Evolutionary conservation across 92 coral and sea anemone species (phyloP).

Genomic region (Parazoanthus atlanticus): DNA sequence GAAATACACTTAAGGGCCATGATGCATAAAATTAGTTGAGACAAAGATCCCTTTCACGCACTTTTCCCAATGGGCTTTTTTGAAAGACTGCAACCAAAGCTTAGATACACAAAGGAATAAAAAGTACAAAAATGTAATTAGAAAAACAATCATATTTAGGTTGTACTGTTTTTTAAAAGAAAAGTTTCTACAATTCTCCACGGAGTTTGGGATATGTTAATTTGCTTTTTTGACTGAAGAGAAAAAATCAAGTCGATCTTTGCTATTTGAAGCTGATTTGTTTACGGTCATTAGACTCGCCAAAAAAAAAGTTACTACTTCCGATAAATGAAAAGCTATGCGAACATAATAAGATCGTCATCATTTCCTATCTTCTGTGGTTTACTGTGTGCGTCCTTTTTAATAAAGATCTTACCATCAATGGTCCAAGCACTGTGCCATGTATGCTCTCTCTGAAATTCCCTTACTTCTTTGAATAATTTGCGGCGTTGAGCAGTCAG

Average conservation of each 20-base stretch:
- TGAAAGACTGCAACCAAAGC: no score
- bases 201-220: background rate
- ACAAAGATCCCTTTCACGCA: conserved; percentile 5
- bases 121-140: background rate
- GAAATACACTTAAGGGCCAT: conserved; percentile 18
- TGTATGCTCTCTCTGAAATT: no score
- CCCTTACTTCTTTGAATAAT: no score
- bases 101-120: background rate
- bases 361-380: no score
- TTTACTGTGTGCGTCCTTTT: no score
- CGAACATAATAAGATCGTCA: no score
- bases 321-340: no score
- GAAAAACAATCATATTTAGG: background rate
- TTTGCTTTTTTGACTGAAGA: conserved; percentile 6
- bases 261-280: conserved; percentile 12
- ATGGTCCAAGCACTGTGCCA: no score
- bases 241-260: background rate
- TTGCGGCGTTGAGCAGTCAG: no score
- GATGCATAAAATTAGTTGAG: background rate
- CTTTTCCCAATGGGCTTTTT: no score
- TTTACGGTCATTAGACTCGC: conserved; percentile 8
- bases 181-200: conserved; percentile 5
- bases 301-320: conserved; percentile 8
- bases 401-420: no score
- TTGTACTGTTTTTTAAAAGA: background rate